phyloP scores from a whole-genome alignment of 2,888 invertebrate species.

The Tromatobia lineatoria region DNA sequence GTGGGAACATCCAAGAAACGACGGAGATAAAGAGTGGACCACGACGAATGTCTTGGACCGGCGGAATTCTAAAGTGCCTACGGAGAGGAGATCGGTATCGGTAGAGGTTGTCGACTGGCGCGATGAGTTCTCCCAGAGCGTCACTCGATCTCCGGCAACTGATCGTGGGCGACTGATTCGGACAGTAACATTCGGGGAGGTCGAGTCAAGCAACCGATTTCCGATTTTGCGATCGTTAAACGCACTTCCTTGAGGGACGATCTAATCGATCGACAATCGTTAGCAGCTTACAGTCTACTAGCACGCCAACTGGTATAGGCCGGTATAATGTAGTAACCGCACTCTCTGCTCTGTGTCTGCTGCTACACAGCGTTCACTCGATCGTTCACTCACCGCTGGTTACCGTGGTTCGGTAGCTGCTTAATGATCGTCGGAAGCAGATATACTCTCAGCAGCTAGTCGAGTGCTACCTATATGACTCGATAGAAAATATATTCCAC shows the following conservation, averaged over 20 bases:
- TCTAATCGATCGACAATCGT: slow-evolving; percentile 61
- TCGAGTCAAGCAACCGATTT: slow-evolving; percentile 39
- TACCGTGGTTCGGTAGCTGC: slow-evolving; percentile 49
- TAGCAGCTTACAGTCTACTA: slow-evolving; percentile 48
- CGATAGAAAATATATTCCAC: slow-evolving; percentile 54
- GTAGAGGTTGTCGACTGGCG: slow-evolving; percentile 6
- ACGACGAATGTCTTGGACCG: slow-evolving; percentile 27
- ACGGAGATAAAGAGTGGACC: slow-evolving; percentile 19
- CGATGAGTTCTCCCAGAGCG: slow-evolving; percentile 46
- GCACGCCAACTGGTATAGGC: slow-evolving; percentile 14
- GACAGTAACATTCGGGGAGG: slow-evolving; percentile 49
- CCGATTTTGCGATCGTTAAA: slow-evolving; percentile 61
- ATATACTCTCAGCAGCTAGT: slow-evolving; percentile 15
- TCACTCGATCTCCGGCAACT: slow-evolving; percentile 43
- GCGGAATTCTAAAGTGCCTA: slow-evolving; percentile 28
- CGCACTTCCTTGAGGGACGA: slow-evolving; percentile 44
- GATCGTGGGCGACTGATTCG: slow-evolving; percentile 4
- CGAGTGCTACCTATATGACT: slow-evolving; percentile 37
- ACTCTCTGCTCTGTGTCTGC: slow-evolving; percentile 17
- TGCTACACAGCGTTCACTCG: slow-evolving; percentile 41
- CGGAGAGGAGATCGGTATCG: slow-evolving; percentile 23
- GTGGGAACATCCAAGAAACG: neutral
- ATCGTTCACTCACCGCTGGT: slow-evolving; percentile 56
- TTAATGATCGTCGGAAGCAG: slow-evolving; percentile 42
- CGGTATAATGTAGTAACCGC: slow-evolving; percentile 39